Conservation (phyloP, 2,113 vertebrate species). For the Vulpes ferrilata region DNA sequence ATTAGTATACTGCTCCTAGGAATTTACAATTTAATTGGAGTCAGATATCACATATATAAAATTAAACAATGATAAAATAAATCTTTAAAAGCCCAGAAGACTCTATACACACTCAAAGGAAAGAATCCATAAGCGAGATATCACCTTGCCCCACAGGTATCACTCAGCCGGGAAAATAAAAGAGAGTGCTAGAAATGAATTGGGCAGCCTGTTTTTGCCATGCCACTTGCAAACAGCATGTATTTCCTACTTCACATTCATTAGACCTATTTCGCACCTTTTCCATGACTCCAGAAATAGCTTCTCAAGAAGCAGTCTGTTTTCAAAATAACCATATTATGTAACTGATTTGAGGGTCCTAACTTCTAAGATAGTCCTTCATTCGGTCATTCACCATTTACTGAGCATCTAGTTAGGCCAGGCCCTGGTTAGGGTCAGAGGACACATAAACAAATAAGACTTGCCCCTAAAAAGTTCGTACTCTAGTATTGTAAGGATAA, state of each 20-base stretch:
- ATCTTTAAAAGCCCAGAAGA: background rate
- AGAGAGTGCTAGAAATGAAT: background rate
- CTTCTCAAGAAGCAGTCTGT: background rate
- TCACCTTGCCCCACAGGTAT: background rate
- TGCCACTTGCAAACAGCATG: accelerated
- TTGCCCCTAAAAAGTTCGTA: background rate
- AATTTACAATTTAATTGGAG: background rate
- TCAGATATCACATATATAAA: background rate
- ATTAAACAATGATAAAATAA: background rate
- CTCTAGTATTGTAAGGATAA: background rate
- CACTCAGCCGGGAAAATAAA: background rate
- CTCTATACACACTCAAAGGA: background rate
- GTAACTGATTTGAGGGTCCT: background rate
- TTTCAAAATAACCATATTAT: background rate
- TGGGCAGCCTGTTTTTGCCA: background rate
- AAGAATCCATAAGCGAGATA: background rate
- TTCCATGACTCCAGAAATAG: background rate
- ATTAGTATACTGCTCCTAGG: background rate
- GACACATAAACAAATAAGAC: background rate
- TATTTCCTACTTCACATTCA: background rate
- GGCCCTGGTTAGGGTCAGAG: background rate
- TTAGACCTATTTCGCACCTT: background rate
- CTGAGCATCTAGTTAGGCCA: background rate
- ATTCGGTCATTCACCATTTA: background rate
- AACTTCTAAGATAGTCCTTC: background rate